Percentiles rank a stretch among this genome's conserved stretches.
phyloP scores from a whole-genome alignment of 2,888 invertebrate genomes.

The Aelia acuminata region DNA sequence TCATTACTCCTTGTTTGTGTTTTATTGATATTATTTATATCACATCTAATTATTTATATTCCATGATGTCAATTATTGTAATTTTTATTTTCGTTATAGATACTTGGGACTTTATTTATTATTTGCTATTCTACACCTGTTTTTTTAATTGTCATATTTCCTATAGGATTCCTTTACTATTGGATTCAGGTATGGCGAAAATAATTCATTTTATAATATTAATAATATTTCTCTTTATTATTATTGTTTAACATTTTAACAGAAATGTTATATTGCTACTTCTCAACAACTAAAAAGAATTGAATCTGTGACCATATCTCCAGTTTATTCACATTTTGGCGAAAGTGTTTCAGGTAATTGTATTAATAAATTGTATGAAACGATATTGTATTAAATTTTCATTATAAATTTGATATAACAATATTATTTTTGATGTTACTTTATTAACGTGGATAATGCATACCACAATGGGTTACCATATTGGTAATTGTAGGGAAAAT shows the following conservation, averaged over 20 bases:
- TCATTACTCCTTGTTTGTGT: neutral
- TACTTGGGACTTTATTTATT: slow-evolving; percentile 87
- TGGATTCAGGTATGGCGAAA: slow-evolving; percentile 76
- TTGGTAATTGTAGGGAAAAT: too few relatives aligned
- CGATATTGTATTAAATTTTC: too few relatives aligned
- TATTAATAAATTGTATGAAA: too few relatives aligned
- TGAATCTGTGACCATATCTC: slow-evolving; percentile 93
- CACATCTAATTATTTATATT: too few relatives aligned
- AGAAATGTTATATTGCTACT: slow-evolving; percentile 94
- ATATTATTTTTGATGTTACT: too few relatives aligned
- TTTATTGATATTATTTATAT: too few relatives aligned
- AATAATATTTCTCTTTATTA: neutral
- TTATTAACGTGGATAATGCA: too few relatives aligned
- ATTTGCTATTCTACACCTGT: slow-evolving; percentile 89
- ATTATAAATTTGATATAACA: neutral
- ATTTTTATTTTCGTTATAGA: slow-evolving; percentile 72
- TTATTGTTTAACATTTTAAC: neutral
- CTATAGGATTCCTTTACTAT: slow-evolving; percentile 86
- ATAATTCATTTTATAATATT: neutral
- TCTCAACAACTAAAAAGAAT: slow-evolving; percentile 94
- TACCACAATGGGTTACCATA: too few relatives aligned
- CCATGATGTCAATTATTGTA: neutral
- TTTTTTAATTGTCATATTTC: slow-evolving; percentile 84
- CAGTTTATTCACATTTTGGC: slow-evolving; percentile 96
- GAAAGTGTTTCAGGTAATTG: slow-evolving; percentile 87